Evolutionary conservation across 2,113 vertebrate genomes (phyloP).

Genomic region (Erpornis zantholeuca): DNA sequence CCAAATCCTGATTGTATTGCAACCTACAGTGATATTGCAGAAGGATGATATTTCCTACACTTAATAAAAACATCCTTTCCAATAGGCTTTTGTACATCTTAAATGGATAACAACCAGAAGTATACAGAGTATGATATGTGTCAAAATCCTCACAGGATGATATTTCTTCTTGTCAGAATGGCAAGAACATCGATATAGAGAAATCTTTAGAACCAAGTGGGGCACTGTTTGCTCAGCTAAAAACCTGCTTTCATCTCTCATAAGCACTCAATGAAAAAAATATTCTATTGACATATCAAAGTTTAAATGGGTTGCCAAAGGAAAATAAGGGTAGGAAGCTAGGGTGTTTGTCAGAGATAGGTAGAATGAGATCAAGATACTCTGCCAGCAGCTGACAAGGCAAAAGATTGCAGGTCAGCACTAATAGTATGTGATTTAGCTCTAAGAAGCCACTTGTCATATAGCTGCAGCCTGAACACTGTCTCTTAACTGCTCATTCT

Average conservation of each 20-base stretch:
- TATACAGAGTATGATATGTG: neutral
- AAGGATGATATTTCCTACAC: neutral
- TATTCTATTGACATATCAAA: constrained; percentile 17
- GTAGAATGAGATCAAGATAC: neutral
- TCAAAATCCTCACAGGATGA: neutral
- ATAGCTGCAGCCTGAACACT: neutral
- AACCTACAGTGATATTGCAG: neutral
- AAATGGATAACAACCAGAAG: neutral
- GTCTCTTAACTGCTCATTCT: neutral
- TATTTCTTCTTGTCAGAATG: constrained; percentile 22
- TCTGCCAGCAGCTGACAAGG: constrained; percentile 13
- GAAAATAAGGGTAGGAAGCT: neutral
- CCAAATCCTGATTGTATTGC: neutral
- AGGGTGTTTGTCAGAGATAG: constrained; percentile 20
- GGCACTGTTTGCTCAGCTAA: constrained; percentile 13
- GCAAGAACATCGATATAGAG: neutral
- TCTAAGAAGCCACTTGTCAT: constrained; percentile 19
- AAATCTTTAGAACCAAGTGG: neutral
- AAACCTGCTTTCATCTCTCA: constrained; percentile 16
- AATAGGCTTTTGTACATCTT: neutral
- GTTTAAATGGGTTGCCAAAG: neutral
- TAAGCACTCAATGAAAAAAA: constrained; percentile 16
- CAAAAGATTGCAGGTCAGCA: constrained; percentile 1
- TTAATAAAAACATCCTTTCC: constrained; percentile 29
- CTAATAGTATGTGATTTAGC: constrained; percentile 6